Base-by-base conservation (phyloP, 1,140 invertebrate genomes). In the Watersipora subatra region DNA sequence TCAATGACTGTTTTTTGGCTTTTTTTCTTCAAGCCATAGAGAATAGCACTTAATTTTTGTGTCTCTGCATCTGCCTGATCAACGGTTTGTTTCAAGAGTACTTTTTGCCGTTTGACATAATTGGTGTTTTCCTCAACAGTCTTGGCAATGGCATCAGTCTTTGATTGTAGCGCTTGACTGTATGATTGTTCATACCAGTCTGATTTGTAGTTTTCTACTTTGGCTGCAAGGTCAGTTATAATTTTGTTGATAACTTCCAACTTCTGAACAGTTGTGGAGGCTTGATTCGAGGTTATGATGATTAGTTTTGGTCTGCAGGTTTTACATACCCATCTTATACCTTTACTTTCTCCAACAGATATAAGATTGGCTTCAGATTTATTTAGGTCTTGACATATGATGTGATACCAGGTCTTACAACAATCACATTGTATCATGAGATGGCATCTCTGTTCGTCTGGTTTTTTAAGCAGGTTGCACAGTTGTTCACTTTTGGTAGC, bases 401-500 rank as follows among this genome's bases (percentile, higher is more conserved):
- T 46, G n/a, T 62, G 17, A 17, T 28, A 68, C 19, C 70, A 73
- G 17, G 28, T 64, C 24, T 68, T 68, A 34, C 69, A 66, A 66
- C 74, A 76, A 15, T 73, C 73, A 64, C 69, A 71, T n/a, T 68
- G 64, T 22, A 70, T 64, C 20, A 34, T 64, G 24, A 19, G 57
- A 28, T 20, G 64, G 25, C 27, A 19, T 15, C 70, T 64, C 30
- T 59, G 55, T 55, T 30, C 61, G 68, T 71, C 28, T 25, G 17
- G 1, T 24, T 55, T n/a, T 55, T 34, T 27, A 66, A 24, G 17
- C 56, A 28, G 30, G 67, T 29, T 0, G 19, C 22, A 68, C 64
- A 61, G 24, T 28, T n/a, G n/a, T n/a, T n/a, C n/a, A n/a, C n/a
- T n/a, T n/a, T n/a, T n/a, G n/a, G n/a, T n/a, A n/a, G n/a, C n/a